phyloP scores from a whole-genome alignment of 1,140 invertebrate genomes.

The Eurosta solidaginis region DNA sequence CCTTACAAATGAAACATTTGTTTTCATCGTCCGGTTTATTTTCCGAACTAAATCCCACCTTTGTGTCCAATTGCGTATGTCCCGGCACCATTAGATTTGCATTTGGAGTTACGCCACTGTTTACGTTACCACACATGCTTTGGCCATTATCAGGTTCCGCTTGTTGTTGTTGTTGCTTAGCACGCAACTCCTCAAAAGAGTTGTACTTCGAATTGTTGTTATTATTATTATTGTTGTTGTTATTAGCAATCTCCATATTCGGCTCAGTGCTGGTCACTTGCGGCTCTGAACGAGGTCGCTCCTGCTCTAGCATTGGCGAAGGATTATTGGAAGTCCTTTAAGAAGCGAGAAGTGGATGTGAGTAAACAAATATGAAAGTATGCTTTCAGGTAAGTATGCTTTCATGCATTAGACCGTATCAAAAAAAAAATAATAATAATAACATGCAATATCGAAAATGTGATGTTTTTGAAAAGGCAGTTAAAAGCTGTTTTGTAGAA shows the following conservation, averaged over 20 bases:
- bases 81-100: conserved; percentile 40
- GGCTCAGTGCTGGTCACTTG: conserved; percentile 56
- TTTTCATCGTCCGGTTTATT: conserved; percentile 60
- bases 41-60: conserved; percentile 59
- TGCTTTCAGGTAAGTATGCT: not conserved
- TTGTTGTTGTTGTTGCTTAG: conserved; percentile 40
- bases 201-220: conserved; percentile 51
- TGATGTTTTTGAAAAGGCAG: no score
- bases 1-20: conserved; percentile 62
- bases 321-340: conserved; percentile 48
- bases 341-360: not conserved
- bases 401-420: no score
- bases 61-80: conserved; percentile 59
- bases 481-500: no score
- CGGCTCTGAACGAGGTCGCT: conserved; percentile 54
- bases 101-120: not conserved
- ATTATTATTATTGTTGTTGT: conserved; percentile 51
- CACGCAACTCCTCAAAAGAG: conserved; percentile 45
- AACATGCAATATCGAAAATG: no score
- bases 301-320: conserved; percentile 53
- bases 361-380: not conserved
- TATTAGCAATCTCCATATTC: conserved; percentile 45
- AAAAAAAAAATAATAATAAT: no score
- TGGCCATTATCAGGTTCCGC: conserved; percentile 45
- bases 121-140: conserved; percentile 39